Evolutionary conservation across 2,113 vertebrate genomes (phyloP), one percentile per base, ranked within the genome.

Genomic region (Sylvia atricapilla): DNA sequence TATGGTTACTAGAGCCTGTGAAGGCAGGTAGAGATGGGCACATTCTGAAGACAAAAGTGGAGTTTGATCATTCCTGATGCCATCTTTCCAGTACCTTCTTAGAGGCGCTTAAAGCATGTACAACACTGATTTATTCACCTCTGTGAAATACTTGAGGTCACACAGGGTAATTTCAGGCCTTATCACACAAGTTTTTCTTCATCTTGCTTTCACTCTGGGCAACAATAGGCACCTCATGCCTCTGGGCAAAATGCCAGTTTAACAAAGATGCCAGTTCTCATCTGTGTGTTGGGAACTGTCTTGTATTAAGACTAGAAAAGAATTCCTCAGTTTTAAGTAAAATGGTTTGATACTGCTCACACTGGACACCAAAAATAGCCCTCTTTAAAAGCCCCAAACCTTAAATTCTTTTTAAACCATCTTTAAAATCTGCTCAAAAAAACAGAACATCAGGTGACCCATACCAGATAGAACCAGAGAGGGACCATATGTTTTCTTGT

Each of bases 401-500:
- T 68, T 67, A 39, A 31, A 75, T 79, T 94, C 44, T 70, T 87
- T 87, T 55, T 22, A 85, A 96, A 80, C 35, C 28, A 43, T 72
- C 66, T 85, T 82, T 79, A 79, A 91, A 91, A 87, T 70, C 79
- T 93, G 67, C 14, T 88, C 41, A 80, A 90, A 39, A 39, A 90
- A 90, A 85, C 13, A 70, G 56, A 93, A 28, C 63, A 83, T 50
- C 67, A 88, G 83, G 52, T 74, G 53, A 90, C 79, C 72, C 59
- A 77, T 1, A 77, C 52, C 93, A 95, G 90, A 93, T 56, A 74
- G 72, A 95, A 88, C 46, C 30, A 88, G 82, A 77, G 37, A 74
- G 30, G 64, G 63, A 90, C 82, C 72, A 63, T 80, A 91, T 91
- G 93, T 80, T 96, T 60, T 69, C 84, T 81, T 77, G 59, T 52